These are phyloP conservation scores for Andrena bicolor DNA, from an alignment of 2,888 invertebrate species.

Conservation along the genomic window DNA sequence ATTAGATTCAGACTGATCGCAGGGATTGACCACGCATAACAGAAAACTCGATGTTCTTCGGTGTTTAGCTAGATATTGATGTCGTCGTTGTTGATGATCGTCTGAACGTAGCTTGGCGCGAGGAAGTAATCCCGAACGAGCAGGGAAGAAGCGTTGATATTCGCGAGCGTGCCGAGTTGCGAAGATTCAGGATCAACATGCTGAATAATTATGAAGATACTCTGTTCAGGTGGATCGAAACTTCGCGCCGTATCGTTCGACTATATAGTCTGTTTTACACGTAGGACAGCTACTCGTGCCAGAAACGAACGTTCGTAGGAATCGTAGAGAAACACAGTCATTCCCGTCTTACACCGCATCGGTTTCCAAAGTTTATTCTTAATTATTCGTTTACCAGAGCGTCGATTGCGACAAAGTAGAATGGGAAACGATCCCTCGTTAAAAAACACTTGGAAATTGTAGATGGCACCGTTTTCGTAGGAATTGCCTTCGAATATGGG, in stretches of 20 bases:
- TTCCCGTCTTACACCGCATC: conserved; percentile 23
- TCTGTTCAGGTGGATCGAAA: not conserved
- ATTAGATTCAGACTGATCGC: conserved; percentile 85
- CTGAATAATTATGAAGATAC: not conserved
- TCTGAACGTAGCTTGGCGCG: conserved; percentile 38
- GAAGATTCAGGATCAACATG: not conserved
- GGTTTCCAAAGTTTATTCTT: not conserved
- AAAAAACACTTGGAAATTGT: not conserved
- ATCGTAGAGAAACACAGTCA: conserved; percentile 5
- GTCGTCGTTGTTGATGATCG: conserved; percentile 70
- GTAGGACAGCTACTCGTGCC: conserved; percentile 30
- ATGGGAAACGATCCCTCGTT: not conserved
- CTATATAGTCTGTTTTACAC: conserved; percentile 51
- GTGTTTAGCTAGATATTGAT: conserved; percentile 76
- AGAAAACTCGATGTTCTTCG: conserved; percentile 78
- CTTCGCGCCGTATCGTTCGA: conserved; percentile 45
- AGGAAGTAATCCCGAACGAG: not conserved
- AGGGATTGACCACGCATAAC: conserved; percentile 81
- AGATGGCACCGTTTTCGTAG: not conserved
- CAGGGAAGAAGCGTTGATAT: not conserved
- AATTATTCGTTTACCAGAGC: not conserved
- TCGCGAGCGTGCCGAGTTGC: not conserved
- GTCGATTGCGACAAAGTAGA: not conserved
- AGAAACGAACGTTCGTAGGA: conserved; percentile 22
- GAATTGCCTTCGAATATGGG: too few relatives aligned